phyloP scores from a whole-genome alignment of 92 coral and sea anemone genomes.

The Parazoanthus swiftii region DNA sequence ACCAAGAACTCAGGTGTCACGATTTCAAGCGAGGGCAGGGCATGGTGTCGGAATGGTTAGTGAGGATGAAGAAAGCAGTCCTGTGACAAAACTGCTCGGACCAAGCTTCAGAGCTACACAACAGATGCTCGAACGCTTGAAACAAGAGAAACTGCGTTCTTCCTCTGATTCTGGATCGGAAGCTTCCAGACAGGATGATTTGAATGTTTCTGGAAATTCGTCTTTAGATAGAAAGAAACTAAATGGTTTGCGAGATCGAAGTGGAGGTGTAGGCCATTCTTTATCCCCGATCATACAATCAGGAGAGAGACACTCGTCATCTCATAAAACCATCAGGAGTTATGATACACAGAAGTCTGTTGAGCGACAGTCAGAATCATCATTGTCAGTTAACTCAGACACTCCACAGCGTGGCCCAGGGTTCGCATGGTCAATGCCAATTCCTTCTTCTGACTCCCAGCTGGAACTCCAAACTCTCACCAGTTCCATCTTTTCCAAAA shows the following conservation, averaged over 20 bases:
- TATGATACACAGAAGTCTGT: not conserved
- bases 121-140: conserved; percentile 71
- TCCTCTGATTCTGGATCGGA: conserved; percentile 50
- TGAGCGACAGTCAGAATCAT: conserved; percentile 3
- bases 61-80: conserved; percentile 80
- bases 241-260: conserved; percentile 10
- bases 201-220: not conserved
- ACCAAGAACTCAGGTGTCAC: conserved; percentile 23
- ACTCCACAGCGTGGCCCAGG: conserved; percentile 34
- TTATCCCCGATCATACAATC: not conserved
- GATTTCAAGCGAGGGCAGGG: conserved; percentile 27
- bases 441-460: conserved; percentile 30
- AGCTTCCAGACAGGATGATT: conserved; percentile 31
- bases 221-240: not conserved
- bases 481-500: conserved; percentile 4
- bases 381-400: conserved; percentile 15
- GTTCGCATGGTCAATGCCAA: conserved; percentile 40
- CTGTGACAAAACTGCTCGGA: conserved; percentile 93
- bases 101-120: conserved; percentile 94
- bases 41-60: conserved; percentile 59
- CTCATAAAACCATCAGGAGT: not conserved
- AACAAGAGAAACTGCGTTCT: conserved; percentile 61
- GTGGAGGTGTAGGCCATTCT: not conserved
- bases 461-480: not conserved
- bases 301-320: conserved; percentile 9